Percentiles rank a stretch among this genome's conserved stretches.
phyloP scores from a whole-genome alignment of 2,888 invertebrate species.

The Ernsta delagoae region DNA sequence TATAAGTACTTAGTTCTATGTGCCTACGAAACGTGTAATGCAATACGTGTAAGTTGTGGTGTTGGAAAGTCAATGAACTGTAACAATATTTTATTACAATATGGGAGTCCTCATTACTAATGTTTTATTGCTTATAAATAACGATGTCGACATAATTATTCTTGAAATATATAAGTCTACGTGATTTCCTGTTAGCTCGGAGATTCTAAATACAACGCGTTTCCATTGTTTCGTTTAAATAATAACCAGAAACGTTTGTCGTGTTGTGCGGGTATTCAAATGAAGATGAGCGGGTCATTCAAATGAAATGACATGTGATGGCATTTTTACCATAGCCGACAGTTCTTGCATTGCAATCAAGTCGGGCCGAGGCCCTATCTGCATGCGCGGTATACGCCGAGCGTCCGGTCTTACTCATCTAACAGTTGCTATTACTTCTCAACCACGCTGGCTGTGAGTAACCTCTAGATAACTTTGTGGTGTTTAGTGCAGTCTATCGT shows the following conservation, averaged over 20 bases:
- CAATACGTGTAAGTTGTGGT: neutral
- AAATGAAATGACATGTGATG: conserved; percentile 57
- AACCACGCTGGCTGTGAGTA: neutral
- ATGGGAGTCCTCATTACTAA: conserved; percentile 40
- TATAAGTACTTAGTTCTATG: too few species aligned
- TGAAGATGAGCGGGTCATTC: conserved; percentile 52
- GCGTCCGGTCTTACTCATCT: conserved; percentile 82
- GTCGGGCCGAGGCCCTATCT: conserved; percentile 59
- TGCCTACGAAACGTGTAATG: too few species aligned
- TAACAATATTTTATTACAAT: conserved; percentile 35
- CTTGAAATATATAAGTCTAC: conserved; percentile 66
- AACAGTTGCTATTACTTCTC: conserved; percentile 48
- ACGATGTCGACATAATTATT: conserved; percentile 58
- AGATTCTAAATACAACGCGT: conserved; percentile 54
- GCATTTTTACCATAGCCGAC: conserved; percentile 79
- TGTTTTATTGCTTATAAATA: conserved; percentile 42
- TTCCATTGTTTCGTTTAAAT: conserved; percentile 74
- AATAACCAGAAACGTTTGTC: conserved; percentile 73
- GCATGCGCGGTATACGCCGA: conserved; percentile 70
- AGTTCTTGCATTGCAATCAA: conserved; percentile 79
- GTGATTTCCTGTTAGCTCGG: conserved; percentile 74
- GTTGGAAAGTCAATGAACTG: conserved; percentile 45
- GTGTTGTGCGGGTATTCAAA: conserved; percentile 68
- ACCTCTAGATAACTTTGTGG: conserved; percentile 22
- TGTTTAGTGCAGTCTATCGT: neutral